Percentiles rank a stretch among this genome's conserved stretches.
Conservation (phyloP, 2,797 vertebrate species). For the Acipenser ruthenus region DNA sequence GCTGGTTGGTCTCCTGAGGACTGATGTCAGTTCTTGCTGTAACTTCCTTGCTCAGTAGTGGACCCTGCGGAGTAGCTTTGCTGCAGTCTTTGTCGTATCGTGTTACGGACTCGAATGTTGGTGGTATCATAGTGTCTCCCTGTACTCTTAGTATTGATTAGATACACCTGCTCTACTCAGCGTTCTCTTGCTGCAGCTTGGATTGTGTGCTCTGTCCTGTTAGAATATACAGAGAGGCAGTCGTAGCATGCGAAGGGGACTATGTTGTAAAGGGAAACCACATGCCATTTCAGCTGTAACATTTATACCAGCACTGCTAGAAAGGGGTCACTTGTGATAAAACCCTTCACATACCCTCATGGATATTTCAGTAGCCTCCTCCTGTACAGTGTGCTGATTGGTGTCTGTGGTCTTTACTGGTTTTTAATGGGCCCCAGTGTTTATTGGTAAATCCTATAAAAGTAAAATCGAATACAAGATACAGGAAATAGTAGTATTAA, state of each 20-base stretch:
- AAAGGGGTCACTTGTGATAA: not conserved
- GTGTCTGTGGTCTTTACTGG: not conserved
- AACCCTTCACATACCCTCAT: not conserved
- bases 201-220: slow-evolving; percentile 32
- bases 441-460: no score
- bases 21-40: slow-evolving; percentile 14
- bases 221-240: slow-evolving; percentile 11
- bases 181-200: slow-evolving; percentile 19
- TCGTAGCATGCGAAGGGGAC: not conserved
- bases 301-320: not conserved
- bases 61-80: slow-evolving; percentile 3
- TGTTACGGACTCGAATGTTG: slow-evolving; percentile 4
- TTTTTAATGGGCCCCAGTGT: no score
- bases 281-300: not conserved
- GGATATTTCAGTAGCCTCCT: not conserved
- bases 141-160: slow-evolving; percentile 35
- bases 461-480: no score
- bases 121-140: slow-evolving; percentile 21
- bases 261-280: not conserved
- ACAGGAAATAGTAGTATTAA: no score
- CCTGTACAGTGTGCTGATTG: not conserved
- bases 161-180: slow-evolving; percentile 27
- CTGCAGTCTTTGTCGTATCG: slow-evolving; percentile 16
- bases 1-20: slow-evolving; percentile 4
- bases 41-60: slow-evolving; percentile 8